Evolutionary conservation across 92 coral and sea anemone genomes (phyloP).

Genomic region (Metridium senile): DNA sequence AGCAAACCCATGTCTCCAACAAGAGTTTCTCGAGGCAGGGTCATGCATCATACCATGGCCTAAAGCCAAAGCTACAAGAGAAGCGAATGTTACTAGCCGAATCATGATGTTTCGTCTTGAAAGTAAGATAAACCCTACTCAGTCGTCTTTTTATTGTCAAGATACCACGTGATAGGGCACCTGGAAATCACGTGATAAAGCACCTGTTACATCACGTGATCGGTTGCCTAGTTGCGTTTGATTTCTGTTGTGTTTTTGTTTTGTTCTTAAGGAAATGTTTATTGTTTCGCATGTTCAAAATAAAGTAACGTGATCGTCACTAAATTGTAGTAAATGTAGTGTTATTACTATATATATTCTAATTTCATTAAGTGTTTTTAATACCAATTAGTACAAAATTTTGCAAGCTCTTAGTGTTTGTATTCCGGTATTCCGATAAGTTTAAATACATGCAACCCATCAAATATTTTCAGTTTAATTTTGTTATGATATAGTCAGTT

Average conservation of each 20-base stretch:
- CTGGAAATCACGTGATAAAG: neutral
- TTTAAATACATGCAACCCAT: too few species aligned
- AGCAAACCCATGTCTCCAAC: slow-evolving; percentile 57
- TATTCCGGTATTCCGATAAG: too few species aligned
- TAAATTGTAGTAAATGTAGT: too few species aligned
- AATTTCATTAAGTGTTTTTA: too few species aligned
- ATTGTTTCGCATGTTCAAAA: too few species aligned
- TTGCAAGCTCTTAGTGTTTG: too few species aligned
- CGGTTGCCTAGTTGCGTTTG: too few species aligned
- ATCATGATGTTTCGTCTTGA: neutral
- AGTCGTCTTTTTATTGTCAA: neutral
- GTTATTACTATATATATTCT: too few species aligned
- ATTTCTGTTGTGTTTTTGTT: too few species aligned
- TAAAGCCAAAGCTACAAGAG: slow-evolving; percentile 20
- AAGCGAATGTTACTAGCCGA: neutral
- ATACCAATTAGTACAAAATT: too few species aligned
- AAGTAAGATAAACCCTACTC: neutral
- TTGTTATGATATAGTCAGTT: neutral
- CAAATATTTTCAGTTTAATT: neutral
- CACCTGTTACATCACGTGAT: neutral
- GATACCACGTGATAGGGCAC: neutral
- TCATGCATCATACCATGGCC: slow-evolving; percentile 70
- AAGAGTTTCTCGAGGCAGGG: slow-evolving; percentile 65
- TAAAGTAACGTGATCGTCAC: too few species aligned
- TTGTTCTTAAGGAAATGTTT: too few species aligned